Percentiles rank a stretch among this genome's conserved stretches.
These are phyloP conservation scores for Halcyon leucocephala DNA, from an alignment of 2,797 vertebrate species.

Conservation along the genomic window DNA sequence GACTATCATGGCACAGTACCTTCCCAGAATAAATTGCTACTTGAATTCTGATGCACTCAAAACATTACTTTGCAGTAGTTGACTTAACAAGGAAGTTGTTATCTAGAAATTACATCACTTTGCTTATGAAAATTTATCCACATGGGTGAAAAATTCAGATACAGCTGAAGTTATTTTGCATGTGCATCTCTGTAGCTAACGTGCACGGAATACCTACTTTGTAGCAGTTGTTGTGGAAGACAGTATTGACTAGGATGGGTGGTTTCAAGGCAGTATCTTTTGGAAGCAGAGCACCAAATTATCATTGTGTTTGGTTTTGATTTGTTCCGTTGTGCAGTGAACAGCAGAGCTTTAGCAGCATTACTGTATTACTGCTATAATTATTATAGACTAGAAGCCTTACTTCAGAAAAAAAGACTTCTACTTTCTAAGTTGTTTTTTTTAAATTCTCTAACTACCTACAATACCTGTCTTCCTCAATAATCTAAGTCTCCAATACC, in stretches of 20 bases:
- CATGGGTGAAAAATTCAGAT: not conserved
- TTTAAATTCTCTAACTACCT: not conserved
- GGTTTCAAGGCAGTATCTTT: not conserved
- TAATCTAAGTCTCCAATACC: not conserved
- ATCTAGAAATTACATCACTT: not conserved
- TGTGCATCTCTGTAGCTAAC: not conserved
- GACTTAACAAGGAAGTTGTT: not conserved
- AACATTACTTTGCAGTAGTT: not conserved
- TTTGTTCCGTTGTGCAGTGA: not conserved
- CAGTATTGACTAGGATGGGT: not conserved
- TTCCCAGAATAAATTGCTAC: not conserved
- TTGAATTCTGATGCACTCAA: not conserved
- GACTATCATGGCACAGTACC: not conserved
- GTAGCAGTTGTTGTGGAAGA: not conserved
- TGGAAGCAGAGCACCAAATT: not conserved
- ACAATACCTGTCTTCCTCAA: not conserved
- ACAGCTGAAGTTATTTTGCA: not conserved
- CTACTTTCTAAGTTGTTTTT: not conserved
- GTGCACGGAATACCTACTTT: not conserved
- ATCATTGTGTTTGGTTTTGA: not conserved
- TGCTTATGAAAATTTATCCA: not conserved
- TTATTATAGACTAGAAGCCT: not conserved
- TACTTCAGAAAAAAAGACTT: not conserved
- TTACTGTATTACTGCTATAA: not conserved
- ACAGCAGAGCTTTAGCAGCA: not conserved